Evolutionary conservation across 2,888 invertebrate species (phyloP), one percentile per base, ranked within the genome.

Genomic region (Polymixis lichenea): DNA sequence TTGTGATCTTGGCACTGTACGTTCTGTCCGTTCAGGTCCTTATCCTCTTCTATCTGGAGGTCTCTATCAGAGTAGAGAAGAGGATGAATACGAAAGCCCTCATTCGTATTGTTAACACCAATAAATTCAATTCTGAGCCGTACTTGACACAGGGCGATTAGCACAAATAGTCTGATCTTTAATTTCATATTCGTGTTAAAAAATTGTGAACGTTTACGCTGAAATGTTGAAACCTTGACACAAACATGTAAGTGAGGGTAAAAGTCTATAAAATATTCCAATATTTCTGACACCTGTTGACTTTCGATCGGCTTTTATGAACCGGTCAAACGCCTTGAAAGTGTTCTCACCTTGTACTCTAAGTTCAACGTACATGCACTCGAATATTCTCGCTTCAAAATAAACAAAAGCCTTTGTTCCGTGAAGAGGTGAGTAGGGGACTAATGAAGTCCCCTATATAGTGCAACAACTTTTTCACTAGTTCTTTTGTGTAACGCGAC

Each of bases 281-380:
- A 77, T 84, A 78, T 84, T 82, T 74, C 74, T 68, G 73, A 82
- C 86, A 89, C 90, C 87, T 88, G 89, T 90, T 90, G 89, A 56
- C 38, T 53, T 69, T 65, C 65, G 70, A 88, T 81, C 65, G 85
- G 58, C 77, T 86, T 75, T 85, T 78, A 76, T 71, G 77, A 85
- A 81, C 75, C 84, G 86, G 85, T 87, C 84, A 86, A 86, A 84
- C 71, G 83, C 85, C 85, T 87, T 76, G 73, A 75, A 84, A 83
- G 82, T 56, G 66, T 75, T 49, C 68, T 69, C 77, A 68, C 62
- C 65, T 72, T 86, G 69, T 80, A 77, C 77, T 71, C 5, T 68
- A 55, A 9, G 49, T 68, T 78, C 71, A 61, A 60, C 55, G 22
- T 25, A 11, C 58, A 64, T 64, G 72, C 77, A 51, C 77, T 64